Percentiles rank a stretch among this genome's conserved stretches.
These are phyloP conservation scores for Drosophila sp. DNA, from an alignment of 1,140 invertebrate species.

Conservation along the genomic window DNA sequence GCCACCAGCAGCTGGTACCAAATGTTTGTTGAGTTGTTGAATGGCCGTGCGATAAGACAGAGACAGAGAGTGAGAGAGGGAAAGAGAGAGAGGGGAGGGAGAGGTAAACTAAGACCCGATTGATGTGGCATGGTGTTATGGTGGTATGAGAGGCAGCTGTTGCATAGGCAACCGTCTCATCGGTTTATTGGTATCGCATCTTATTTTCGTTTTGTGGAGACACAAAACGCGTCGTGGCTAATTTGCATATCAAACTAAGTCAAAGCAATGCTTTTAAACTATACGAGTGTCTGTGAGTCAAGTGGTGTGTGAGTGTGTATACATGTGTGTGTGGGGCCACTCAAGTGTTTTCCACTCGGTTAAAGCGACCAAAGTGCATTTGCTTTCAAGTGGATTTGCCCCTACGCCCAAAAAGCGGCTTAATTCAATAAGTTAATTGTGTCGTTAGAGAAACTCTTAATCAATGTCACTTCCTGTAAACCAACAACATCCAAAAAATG, in stretches of 20 bases:
- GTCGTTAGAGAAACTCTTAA: slow-evolving; percentile 69
- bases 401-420: slow-evolving; percentile 38
- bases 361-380: slow-evolving; percentile 66
- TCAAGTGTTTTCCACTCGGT: slow-evolving; percentile 56
- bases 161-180: slow-evolving; percentile 8
- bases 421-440: slow-evolving; percentile 76
- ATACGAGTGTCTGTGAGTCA: slow-evolving; percentile 32
- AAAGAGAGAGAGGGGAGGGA: not conserved
- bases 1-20: slow-evolving; percentile 41
- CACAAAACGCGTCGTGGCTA: slow-evolving; percentile 61
- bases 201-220: slow-evolving; percentile 19
- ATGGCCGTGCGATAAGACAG: slow-evolving; percentile 38
- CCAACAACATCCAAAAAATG: slow-evolving; percentile 12
- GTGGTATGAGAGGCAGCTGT: not conserved
- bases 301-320: slow-evolving; percentile 18
- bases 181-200: slow-evolving; percentile 28
- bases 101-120: not conserved
- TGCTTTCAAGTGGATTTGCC: slow-evolving; percentile 30
- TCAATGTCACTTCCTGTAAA: slow-evolving; percentile 55
- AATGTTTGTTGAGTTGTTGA: slow-evolving; percentile 64
- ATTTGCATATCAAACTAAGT: slow-evolving; percentile 77
- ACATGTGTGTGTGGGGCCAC: slow-evolving; percentile 9
- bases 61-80: not conserved
- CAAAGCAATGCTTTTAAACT: slow-evolving; percentile 43
- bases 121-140: not conserved